Conservation (phyloP, 2,888 invertebrate genomes). For the Dryomyza anilis region DNA sequence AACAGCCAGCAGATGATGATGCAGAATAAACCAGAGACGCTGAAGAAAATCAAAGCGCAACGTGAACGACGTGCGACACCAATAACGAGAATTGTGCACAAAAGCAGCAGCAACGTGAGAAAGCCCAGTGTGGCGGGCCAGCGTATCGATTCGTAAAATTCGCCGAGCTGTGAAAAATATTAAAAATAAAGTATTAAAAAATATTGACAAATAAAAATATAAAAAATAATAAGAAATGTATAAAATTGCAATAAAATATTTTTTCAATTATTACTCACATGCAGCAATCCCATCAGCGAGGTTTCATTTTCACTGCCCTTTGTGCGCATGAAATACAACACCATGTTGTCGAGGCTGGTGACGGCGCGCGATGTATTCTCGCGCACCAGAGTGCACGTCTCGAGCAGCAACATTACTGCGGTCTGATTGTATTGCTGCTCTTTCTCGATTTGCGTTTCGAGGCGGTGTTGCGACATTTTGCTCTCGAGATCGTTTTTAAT, state of each 20-base stretch:
- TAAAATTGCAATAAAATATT: neutral
- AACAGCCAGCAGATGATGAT: slow-evolving; percentile 77
- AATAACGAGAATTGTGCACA: slow-evolving; percentile 60
- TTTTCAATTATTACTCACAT: no score
- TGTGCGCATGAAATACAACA: slow-evolving; percentile 60
- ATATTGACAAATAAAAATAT: no score
- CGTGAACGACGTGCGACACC: slow-evolving; percentile 68
- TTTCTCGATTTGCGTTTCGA: slow-evolving; percentile 77
- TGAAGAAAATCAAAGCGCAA: slow-evolving; percentile 87
- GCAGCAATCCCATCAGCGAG: slow-evolving; percentile 56
- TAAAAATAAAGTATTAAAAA: neutral
- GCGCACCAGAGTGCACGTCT: slow-evolving; percentile 71
- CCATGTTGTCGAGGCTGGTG: slow-evolving; percentile 60
- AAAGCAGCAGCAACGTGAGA: slow-evolving; percentile 55
- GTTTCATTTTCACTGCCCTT: slow-evolving; percentile 59
- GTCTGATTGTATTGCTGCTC: slow-evolving; percentile 80
- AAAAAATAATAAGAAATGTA: neutral
- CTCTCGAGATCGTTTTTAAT: slow-evolving; percentile 77
- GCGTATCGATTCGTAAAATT: slow-evolving; percentile 60
- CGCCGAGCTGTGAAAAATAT: slow-evolving; percentile 49
- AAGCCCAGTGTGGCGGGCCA: slow-evolving; percentile 62
- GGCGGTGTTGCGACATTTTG: slow-evolving; percentile 70
- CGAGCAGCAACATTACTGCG: slow-evolving; percentile 72
- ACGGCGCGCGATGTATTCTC: slow-evolving; percentile 78
- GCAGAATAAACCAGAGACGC: slow-evolving; percentile 75